Evolutionary conservation across 2,797 vertebrate species (phyloP).

Genomic region (Calcarius lapponicus): DNA sequence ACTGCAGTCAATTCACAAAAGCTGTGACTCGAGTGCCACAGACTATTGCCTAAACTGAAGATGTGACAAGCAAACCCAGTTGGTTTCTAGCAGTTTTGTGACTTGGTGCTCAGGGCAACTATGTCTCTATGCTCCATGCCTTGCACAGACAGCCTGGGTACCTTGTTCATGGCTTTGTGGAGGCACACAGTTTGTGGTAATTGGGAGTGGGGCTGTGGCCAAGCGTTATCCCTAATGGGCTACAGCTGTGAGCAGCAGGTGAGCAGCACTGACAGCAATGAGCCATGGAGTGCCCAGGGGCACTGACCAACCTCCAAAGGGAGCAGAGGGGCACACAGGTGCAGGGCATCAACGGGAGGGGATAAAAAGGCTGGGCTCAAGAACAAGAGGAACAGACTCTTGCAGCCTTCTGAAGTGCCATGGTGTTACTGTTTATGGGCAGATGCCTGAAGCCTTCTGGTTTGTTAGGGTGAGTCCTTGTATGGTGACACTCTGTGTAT

Average conservation of each 20-base stretch:
- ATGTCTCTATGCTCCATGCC: neutral
- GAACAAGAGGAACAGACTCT: neutral
- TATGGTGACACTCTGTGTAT: neutral
- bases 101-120: neutral
- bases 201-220: neutral
- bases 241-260: neutral
- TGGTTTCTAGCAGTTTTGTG: neutral
- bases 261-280: neutral
- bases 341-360: neutral
- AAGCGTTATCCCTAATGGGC: neutral
- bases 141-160: neutral
- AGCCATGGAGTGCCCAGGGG: neutral
- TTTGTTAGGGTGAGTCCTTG: rapidly evolving
- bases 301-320: neutral
- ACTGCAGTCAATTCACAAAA: neutral
- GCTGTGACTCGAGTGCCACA: rapidly evolving
- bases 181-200: neutral
- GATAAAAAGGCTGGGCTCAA: neutral
- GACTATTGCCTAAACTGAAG: neutral
- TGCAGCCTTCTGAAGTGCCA: neutral
- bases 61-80: neutral
- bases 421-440: neutral
- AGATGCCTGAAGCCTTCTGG: neutral
- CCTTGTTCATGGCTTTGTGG: neutral
- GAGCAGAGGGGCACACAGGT: neutral